A percentile compares a stretch with the other conserved stretches of the same genome.
phyloP scores from a whole-genome alignment of 2,888 invertebrate genomes.

The Elegia similella region DNA sequence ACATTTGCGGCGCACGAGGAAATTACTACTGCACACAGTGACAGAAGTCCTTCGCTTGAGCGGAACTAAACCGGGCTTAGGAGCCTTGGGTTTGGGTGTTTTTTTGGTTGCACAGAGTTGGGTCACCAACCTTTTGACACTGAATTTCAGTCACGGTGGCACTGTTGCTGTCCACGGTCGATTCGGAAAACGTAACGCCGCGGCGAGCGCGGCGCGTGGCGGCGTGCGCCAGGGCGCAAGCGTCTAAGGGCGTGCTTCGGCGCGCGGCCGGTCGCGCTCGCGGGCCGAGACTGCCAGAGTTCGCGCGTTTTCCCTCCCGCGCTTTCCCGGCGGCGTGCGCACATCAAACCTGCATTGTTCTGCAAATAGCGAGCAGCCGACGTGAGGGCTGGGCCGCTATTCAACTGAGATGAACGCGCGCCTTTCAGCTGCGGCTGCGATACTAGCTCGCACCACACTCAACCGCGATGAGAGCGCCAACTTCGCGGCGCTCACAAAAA shows the following conservation, averaged over 20 bases:
- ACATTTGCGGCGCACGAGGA: slow-evolving; percentile 62
- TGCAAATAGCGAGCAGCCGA: slow-evolving; percentile 65
- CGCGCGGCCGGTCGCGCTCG: slow-evolving; percentile 76
- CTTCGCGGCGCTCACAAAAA: slow-evolving; percentile 42
- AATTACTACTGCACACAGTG: slow-evolving; percentile 42
- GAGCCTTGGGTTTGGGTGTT: slow-evolving; percentile 43
- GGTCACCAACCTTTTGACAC: slow-evolving; percentile 81
- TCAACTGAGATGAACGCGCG: slow-evolving; percentile 54
- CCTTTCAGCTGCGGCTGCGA: slow-evolving; percentile 43
- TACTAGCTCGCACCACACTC: slow-evolving; percentile 42
- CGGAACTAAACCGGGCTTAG: slow-evolving; percentile 40
- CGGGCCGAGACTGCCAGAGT: slow-evolving; percentile 68
- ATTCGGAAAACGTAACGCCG: slow-evolving; percentile 78
- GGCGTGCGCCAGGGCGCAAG: slow-evolving; percentile 76
- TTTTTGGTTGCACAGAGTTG: slow-evolving; percentile 53
- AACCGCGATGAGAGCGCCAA: slow-evolving; percentile 42
- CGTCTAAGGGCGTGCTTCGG: slow-evolving; percentile 57
- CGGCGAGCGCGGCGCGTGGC: slow-evolving; percentile 69
- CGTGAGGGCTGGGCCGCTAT: slow-evolving; percentile 67
- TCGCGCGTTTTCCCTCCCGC: slow-evolving; percentile 70
- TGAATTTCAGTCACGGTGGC: slow-evolving; percentile 73
- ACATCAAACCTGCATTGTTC: slow-evolving; percentile 78
- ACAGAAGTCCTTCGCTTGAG: slow-evolving; percentile 39
- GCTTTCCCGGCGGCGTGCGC: slow-evolving; percentile 78
- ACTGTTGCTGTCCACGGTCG: slow-evolving; percentile 68